Percentiles rank a stretch among this genome's conserved stretches.
These are phyloP conservation scores for Poeciliopsis turrubarensis DNA, from an alignment of 2,113 vertebrate species.

Conservation along the genomic window DNA sequence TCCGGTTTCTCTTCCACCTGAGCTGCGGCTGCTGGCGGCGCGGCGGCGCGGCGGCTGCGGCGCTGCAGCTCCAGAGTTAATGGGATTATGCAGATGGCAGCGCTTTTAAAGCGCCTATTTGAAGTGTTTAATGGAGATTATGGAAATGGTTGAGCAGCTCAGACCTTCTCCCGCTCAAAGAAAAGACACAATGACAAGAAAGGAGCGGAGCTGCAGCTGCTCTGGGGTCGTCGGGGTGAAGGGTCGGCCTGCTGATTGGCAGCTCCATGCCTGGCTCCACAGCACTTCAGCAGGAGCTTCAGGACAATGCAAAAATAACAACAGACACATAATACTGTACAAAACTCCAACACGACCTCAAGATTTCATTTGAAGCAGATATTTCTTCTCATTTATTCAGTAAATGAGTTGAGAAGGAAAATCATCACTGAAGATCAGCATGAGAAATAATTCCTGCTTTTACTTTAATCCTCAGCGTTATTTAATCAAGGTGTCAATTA, in stretches of 20 bases:
- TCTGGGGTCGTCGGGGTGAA: conserved; percentile 38
- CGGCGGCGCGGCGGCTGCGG: conserved; percentile 38
- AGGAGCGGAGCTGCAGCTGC: conserved; percentile 61
- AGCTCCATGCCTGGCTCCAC: conserved; percentile 14
- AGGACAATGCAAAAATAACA: background rate
- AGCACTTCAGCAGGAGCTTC: conserved; percentile 6
- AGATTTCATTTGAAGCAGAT: background rate
- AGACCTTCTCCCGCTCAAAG: conserved; percentile 67
- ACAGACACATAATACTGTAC: background rate
- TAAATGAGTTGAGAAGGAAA: too few species aligned
- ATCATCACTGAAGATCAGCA: too few species aligned
- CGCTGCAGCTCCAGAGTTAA: conserved; percentile 73
- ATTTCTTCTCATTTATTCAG: background rate
- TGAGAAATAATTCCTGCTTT: too few species aligned
- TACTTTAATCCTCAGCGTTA: too few species aligned
- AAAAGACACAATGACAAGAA: conserved; percentile 71
- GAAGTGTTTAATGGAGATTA: conserved; percentile 85
- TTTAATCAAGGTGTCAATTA: too few species aligned
- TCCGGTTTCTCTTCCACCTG: conserved; percentile 45
- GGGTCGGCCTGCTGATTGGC: conserved; percentile 48
- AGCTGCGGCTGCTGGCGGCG: conserved; percentile 42
- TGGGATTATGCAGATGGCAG: conserved; percentile 83
- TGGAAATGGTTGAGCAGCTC: conserved; percentile 75
- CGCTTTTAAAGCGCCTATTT: conserved; percentile 77
- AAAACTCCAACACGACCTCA: background rate